phyloP scores from a whole-genome alignment of 2,797 vertebrate species.

The Clarias pachynema region DNA sequence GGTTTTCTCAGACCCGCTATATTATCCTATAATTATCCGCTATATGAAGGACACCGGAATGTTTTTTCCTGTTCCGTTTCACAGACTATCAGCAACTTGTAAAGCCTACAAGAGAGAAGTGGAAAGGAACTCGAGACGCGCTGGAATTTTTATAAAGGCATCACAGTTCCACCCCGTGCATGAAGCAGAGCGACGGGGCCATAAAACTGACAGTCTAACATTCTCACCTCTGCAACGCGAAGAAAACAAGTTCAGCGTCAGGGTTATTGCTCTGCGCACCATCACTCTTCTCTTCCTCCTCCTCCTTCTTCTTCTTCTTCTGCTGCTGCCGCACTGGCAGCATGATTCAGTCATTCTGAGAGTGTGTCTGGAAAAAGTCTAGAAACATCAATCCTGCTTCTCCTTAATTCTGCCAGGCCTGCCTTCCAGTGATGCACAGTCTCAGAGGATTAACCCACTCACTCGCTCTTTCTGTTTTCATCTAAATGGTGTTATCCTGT shows the following conservation, averaged over 20 bases:
- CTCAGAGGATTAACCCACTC: slow-evolving; percentile 30
- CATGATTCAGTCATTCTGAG: slow-evolving; percentile 24
- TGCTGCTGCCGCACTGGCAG: not conserved
- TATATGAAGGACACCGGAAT: not conserved
- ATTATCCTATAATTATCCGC: too few species aligned
- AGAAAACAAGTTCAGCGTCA: slow-evolving; percentile 21
- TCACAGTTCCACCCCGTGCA: slow-evolving; percentile 1
- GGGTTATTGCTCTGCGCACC: slow-evolving; percentile 19
- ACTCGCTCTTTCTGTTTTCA: slow-evolving; percentile 38
- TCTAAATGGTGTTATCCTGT: slow-evolving; percentile 43
- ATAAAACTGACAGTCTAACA: slow-evolving; percentile 19
- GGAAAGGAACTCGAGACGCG: not conserved
- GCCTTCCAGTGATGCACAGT: slow-evolving; percentile 21
- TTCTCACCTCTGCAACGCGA: slow-evolving; percentile 27
- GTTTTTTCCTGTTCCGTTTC: not conserved
- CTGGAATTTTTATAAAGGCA: not conserved
- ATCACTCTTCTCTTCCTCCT: not conserved
- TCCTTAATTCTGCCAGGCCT: slow-evolving; percentile 32
- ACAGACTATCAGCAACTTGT: not conserved
- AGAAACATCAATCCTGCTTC: slow-evolving; percentile 29
- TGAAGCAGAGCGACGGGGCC: slow-evolving; percentile 5
- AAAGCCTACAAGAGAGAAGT: not conserved
- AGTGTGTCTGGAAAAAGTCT: slow-evolving; percentile 19
- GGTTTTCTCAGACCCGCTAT: too few species aligned
- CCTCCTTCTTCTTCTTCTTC: too few species aligned